These are phyloP conservation scores for Scrobipalpa costella DNA, from an alignment of 2,888 invertebrate genomes.

Conservation along the genomic window DNA sequence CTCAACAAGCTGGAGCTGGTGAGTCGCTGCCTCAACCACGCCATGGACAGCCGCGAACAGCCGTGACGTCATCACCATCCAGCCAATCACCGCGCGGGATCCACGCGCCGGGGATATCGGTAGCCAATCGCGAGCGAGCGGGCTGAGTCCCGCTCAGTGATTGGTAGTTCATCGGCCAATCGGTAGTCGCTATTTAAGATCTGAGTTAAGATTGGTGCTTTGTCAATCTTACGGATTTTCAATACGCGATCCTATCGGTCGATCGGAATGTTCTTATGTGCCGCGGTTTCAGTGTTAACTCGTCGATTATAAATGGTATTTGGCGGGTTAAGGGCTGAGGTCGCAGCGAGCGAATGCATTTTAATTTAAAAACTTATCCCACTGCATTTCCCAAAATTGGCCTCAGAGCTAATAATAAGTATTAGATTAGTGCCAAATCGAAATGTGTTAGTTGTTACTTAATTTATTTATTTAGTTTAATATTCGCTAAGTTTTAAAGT, in stretches of 20 bases:
- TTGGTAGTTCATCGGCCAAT: neutral
- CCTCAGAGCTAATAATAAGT: constrained; percentile 42
- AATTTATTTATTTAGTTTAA: constrained; percentile 65
- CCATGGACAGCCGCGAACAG: constrained; percentile 47
- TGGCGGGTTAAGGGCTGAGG: neutral
- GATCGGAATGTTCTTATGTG: neutral
- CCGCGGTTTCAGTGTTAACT: neutral
- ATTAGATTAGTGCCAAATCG: constrained; percentile 76
- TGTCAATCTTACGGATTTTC: neutral
- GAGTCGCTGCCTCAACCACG: constrained; percentile 54
- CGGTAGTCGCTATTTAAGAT: neutral
- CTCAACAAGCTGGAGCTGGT: constrained; percentile 60
- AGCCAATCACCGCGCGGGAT: neutral
- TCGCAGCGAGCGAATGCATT: constrained; percentile 15
- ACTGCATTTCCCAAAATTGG: constrained; percentile 42
- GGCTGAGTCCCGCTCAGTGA: neutral
- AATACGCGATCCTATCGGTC: neutral
- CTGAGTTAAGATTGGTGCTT: neutral
- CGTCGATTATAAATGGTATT: neutral
- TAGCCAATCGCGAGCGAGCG: neutral
- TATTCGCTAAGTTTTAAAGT: constrained; percentile 36
- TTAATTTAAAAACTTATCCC: constrained; percentile 22
- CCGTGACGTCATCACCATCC: neutral
- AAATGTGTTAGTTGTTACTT: constrained; percentile 64
- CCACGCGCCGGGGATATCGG: neutral